Percentiles rank a stretch among this genome's conserved stretches.
Conservation (phyloP, 1,140 invertebrate genomes). For the Lepeophtheirus salmonis region DNA sequence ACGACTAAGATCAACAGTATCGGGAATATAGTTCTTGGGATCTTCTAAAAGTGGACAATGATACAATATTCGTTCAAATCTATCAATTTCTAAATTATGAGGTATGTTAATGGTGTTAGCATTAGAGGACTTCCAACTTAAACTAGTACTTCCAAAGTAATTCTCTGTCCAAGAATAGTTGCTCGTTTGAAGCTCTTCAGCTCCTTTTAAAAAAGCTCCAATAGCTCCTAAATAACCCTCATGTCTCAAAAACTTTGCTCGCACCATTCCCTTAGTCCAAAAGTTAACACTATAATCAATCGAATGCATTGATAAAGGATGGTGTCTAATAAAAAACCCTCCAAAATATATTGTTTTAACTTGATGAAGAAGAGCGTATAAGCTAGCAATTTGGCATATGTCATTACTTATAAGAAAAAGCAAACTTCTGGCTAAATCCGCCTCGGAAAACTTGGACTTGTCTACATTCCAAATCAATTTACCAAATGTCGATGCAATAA, state of each 20-base stretch:
- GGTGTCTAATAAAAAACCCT: constrained; percentile 50
- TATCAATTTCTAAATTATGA: constrained; percentile 48
- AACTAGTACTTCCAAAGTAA: constrained; percentile 48
- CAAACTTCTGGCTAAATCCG: constrained; percentile 48
- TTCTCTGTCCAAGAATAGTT: constrained; percentile 53
- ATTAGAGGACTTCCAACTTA: constrained; percentile 5
- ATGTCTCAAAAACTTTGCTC: constrained; percentile 49
- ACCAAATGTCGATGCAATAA: constrained; percentile 58
- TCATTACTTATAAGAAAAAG: constrained; percentile 54
- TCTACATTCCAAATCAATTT: constrained; percentile 34
- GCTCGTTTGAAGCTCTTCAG: constrained; percentile 39
- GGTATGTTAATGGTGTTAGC: constrained; percentile 26
- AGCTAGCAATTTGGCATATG: constrained; percentile 51
- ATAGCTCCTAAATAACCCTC: constrained; percentile 58
- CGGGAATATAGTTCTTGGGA: constrained; percentile 51
- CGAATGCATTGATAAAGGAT: constrained; percentile 53
- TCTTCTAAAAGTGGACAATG: constrained; percentile 44
- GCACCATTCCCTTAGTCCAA: constrained; percentile 50
- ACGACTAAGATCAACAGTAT: constrained; percentile 65
- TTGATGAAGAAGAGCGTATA: constrained; percentile 45
- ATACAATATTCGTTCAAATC: constrained; percentile 38
- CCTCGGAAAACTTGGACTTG: constrained; percentile 26
- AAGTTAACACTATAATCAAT: constrained; percentile 52
- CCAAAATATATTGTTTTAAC: constrained; percentile 32
- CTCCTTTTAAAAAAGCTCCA: constrained; percentile 51